Evolutionary conservation across 35 echinoderm and acorn worm genomes (phyloP).

Genomic region (Lytechinus pictus): DNA sequence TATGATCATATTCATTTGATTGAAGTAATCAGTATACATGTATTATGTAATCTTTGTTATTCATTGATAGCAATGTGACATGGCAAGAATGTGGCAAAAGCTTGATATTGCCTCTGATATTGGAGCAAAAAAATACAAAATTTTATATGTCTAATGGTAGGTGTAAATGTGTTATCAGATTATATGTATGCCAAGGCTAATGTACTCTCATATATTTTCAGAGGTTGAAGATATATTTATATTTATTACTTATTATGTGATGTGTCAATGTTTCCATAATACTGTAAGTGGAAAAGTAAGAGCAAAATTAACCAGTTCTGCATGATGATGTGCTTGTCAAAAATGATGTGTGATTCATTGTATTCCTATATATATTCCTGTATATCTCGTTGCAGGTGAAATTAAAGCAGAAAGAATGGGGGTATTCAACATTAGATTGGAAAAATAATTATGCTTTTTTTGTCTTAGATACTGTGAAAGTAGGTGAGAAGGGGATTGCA

Average conservation of each 20-base stretch:
- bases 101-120: background rate
- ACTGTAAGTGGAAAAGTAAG: no score
- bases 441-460: no score
- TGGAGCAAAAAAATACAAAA: background rate
- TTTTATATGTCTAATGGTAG: background rate
- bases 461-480: no score
- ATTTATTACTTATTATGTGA: background rate
- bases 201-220: background rate
- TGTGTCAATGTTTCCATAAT: no score
- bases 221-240: background rate
- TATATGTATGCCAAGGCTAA: background rate
- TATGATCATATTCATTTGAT: background rate
- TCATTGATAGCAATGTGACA: background rate
- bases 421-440: no score
- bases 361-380: no score
- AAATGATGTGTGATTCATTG: no score
- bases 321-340: no score
- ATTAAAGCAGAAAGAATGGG: no score
- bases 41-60: background rate
- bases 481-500: no score
- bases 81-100: background rate
- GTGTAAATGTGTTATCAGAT: background rate
- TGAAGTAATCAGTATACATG: background rate
- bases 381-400: no score
- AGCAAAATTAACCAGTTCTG: no score